These are phyloP conservation scores for Hylomyscus alleni DNA, from an alignment of 2,797 vertebrate species.

Conservation along the genomic window DNA sequence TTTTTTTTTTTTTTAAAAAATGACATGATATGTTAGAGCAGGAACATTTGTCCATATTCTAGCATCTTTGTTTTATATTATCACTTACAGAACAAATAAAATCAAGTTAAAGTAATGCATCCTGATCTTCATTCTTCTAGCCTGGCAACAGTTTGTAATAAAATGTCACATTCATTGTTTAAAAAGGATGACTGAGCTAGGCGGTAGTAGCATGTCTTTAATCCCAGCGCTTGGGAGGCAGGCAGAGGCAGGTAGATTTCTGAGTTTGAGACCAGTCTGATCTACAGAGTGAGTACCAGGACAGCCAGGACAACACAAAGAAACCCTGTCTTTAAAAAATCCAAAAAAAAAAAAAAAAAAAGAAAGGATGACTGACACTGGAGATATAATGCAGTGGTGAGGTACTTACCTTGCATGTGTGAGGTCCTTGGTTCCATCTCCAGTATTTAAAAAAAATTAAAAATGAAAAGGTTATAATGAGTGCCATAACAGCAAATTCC, in stretches of 20 bases:
- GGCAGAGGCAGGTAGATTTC: no score
- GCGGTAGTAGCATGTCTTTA: no score
- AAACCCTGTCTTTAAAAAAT: no score
- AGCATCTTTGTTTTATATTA: neutral
- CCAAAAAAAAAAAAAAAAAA: no score
- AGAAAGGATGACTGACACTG: neutral
- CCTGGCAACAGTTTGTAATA: neutral
- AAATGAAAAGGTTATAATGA: neutral
- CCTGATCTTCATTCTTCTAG: neutral
- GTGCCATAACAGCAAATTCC: neutral
- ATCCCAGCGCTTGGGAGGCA: no score
- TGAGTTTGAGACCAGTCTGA: no score
- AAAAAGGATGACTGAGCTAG: neutral
- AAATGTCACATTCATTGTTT: neutral
- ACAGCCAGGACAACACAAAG: no score
- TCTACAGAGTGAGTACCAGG: no score
- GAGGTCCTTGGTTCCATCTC: neutral
- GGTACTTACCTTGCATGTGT: no score
- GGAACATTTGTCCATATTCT: neutral
- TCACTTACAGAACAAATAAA: slow-evolving; percentile 8
- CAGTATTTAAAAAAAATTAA: neutral
- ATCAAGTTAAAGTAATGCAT: slow-evolving; percentile 27
- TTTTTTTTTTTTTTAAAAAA: neutral
- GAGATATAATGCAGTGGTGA: neutral
- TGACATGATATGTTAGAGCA: neutral